phyloP scores from a whole-genome alignment of 1,140 invertebrate species.

The Zaprionus inermis region DNA sequence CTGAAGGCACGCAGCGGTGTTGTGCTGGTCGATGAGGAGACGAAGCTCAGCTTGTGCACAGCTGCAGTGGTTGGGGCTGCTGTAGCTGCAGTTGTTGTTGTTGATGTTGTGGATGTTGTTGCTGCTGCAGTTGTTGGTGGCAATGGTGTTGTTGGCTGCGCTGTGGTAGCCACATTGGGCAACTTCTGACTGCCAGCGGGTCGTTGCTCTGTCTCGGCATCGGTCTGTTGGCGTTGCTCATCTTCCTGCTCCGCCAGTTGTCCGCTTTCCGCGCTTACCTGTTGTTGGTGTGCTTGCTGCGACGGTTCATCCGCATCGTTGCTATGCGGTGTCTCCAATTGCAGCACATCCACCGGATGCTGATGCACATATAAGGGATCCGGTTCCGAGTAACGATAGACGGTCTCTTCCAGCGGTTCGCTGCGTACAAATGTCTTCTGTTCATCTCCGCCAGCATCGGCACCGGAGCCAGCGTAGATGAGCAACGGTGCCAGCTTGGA shows the following conservation, averaged over 20 bases:
- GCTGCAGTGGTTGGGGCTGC: slow-evolving; percentile 18
- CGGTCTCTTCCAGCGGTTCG: slow-evolving; percentile 69
- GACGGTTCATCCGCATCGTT: slow-evolving; percentile 8
- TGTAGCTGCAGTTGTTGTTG: slow-evolving; percentile 20
- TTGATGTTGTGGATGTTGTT: slow-evolving; percentile 15
- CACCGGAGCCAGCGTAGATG: slow-evolving; percentile 59
- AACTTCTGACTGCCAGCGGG: slow-evolving; percentile 54
- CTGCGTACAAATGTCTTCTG: slow-evolving; percentile 74
- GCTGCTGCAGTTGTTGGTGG: slow-evolving; percentile 1
- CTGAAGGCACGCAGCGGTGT: slow-evolving; percentile 59
- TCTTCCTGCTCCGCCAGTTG: neutral
- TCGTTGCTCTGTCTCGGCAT: slow-evolving; percentile 5
- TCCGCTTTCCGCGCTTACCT: neutral
- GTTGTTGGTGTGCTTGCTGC: neutral
- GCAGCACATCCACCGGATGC: slow-evolving; percentile 57
- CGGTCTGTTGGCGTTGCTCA: slow-evolving; percentile 2
- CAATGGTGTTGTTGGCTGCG: neutral
- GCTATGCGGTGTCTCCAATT: slow-evolving; percentile 39
- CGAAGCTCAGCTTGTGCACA: slow-evolving; percentile 46
- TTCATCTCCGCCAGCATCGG: slow-evolving; percentile 35
- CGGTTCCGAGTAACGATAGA: slow-evolving; percentile 80
- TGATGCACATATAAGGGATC: slow-evolving; percentile 82
- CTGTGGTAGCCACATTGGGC: slow-evolving; percentile 37
- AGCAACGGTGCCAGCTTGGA: slow-evolving; percentile 63
- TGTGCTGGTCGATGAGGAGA: slow-evolving; percentile 65